Percentiles rank a stretch among this genome's conserved stretches.
phyloP scores from a whole-genome alignment of 1,140 invertebrate species.

The Drosophila malerkotliana region DNA sequence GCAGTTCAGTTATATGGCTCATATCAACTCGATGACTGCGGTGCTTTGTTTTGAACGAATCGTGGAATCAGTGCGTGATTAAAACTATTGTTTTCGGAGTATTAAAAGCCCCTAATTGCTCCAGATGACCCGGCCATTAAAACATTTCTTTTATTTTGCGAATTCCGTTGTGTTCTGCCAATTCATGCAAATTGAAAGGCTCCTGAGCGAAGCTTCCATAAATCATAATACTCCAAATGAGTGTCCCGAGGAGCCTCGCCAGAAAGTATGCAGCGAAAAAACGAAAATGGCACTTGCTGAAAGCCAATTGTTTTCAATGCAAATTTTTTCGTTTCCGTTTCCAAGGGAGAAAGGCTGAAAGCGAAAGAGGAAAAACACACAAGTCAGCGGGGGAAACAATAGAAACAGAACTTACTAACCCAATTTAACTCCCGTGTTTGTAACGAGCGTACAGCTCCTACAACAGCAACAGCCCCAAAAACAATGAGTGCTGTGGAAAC shows the following conservation, averaged over 20 bases:
- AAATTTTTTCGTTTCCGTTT: constrained; percentile 9
- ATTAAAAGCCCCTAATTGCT: not conserved
- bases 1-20: too few relatives aligned
- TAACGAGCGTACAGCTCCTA: constrained; percentile 38
- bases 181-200: constrained; percentile 49
- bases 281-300: constrained; percentile 44
- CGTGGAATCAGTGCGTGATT: not conserved
- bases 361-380: constrained; percentile 17
- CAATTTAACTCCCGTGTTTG: constrained; percentile 59
- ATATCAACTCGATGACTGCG: too few relatives aligned
- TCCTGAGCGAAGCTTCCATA: constrained; percentile 17
- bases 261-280: constrained; percentile 37
- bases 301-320: constrained; percentile 45
- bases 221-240: constrained; percentile 32
- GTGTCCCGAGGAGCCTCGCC: constrained; percentile 23
- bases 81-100: not conserved
- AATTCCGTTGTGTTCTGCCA: constrained; percentile 8
- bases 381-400: constrained; percentile 50
- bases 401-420: constrained; percentile 70
- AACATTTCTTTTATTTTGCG: not conserved
- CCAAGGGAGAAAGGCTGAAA: constrained; percentile 10
- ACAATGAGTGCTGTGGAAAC: constrained; percentile 1
- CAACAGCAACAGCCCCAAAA: constrained; percentile 18
- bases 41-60: too few relatives aligned
- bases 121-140: not conserved